Evolutionary conservation across 2,113 vertebrate species (phyloP).

Genomic region (Aphelocoma coerulescens): DNA sequence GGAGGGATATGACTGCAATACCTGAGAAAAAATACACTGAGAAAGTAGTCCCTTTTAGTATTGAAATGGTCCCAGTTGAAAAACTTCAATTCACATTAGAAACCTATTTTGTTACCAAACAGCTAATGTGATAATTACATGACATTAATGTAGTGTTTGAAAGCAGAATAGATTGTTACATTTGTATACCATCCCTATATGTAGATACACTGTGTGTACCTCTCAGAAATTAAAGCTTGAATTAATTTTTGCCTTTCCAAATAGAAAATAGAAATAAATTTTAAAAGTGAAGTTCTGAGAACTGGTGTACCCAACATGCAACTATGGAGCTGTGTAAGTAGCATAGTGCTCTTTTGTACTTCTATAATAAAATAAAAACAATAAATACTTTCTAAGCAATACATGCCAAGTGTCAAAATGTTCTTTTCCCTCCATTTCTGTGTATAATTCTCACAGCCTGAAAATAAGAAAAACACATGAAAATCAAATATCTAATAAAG

Average conservation of each 20-base stretch:
- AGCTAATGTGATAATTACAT: neutral
- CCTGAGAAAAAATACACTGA: neutral
- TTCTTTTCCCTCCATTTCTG: neutral
- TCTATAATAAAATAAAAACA: neutral
- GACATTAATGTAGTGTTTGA: neutral
- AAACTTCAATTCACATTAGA: neutral
- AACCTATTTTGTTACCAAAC: neutral
- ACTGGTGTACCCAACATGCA: rapidly evolving
- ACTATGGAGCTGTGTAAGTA: neutral
- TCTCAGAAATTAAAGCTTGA: neutral
- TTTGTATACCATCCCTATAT: neutral
- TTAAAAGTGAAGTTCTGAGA: neutral
- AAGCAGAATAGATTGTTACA: neutral
- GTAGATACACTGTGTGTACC: neutral
- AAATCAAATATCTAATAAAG: neutral
- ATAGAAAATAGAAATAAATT: neutral
- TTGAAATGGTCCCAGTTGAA: neutral
- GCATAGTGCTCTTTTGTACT: neutral
- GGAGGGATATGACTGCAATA: neutral
- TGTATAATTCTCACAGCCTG: neutral
- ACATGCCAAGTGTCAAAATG: neutral
- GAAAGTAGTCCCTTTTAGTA: neutral
- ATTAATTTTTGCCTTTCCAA: neutral
- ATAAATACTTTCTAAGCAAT: neutral
- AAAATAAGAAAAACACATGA: neutral